Evolutionary conservation across 2,113 vertebrate genomes (phyloP), one percentile per base, ranked within the genome.

Genomic region (Chaetops frenatus): DNA sequence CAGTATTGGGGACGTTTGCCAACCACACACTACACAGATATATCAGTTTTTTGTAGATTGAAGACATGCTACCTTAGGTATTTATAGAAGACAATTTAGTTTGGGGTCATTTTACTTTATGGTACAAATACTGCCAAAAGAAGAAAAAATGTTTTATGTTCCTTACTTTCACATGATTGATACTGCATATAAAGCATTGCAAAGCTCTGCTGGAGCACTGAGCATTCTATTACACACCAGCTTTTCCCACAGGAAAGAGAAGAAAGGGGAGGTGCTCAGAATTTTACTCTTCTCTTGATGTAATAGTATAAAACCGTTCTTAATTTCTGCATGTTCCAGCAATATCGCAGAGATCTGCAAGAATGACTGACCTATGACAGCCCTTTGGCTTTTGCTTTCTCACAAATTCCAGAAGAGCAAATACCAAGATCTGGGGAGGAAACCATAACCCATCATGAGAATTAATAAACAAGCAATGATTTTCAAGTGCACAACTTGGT

Each of bases 351-450:
- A 85, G 48, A 40, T 40, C n/a, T 53, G 19, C n/a, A 50, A 53
- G n/a, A 64, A 24, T 0, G 0, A 57, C 48, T 31, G 58, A 25
- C 20, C 61, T 42, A 11, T 1, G 17, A 6, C 8, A 85, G 33
- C 14, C 45, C 33, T 57, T 48, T 5, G 12, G 28, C 47, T 42
- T 22, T 42, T 45, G 47, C 45, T 76, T 82, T 42, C 84, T 47
- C 36, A 56, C 31, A 42, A 27, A 33, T 58, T 54, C n/a, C 15
- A 19, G 17, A 22, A 62, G 22, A 36, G 18, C 38, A 67, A 58
- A 31, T 20, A 44, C 13, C 40, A 76, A 33, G 47, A 66, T 28
- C 58, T 65, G 64, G 21, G 18, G 29, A 16, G 17, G 33, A n/a
- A 42, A 66, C 27, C 24, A 10, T 23, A 44, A 77, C n/a, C 51